These are phyloP conservation scores for Zelostemma sp. DNA, from an alignment of 1,140 invertebrate species.

Conservation along the genomic window DNA sequence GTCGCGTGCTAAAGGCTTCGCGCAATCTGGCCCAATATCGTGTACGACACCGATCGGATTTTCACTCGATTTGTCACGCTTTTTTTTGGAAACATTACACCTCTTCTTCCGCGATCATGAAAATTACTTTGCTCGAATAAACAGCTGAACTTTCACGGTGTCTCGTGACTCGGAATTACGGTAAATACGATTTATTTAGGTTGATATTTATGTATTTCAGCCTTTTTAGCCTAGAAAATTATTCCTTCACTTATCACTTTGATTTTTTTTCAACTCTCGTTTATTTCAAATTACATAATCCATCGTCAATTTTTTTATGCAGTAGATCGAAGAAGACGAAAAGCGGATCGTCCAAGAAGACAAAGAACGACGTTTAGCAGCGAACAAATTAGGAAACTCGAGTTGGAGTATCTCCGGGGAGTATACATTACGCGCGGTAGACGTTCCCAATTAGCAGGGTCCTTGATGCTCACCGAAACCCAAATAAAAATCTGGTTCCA, in stretches of 20 bases:
- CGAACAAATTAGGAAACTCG: slow-evolving; percentile 91
- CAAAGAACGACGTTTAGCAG: slow-evolving; percentile 95
- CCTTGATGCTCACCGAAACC: slow-evolving; percentile 87
- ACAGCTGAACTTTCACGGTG: neutral
- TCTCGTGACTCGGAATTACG: neutral
- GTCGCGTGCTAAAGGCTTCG: slow-evolving; percentile 50
- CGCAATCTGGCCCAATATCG: slow-evolving; percentile 37
- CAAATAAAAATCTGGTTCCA: slow-evolving; percentile 99
- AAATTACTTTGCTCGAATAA: neutral
- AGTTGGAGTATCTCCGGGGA: slow-evolving; percentile 89
- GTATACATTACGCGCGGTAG: slow-evolving; percentile 92
- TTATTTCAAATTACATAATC: neutral
- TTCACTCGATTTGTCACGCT: slow-evolving; percentile 38
- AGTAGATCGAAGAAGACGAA: slow-evolving; percentile 88
- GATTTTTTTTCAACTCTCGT: too few species aligned
- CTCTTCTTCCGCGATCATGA: neutral
- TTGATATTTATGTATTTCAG: neutral
- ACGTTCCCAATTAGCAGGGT: slow-evolving; percentile 88
- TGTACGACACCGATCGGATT: slow-evolving; percentile 39
- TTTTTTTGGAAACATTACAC: slow-evolving; percentile 12
- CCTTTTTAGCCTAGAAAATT: neutral
- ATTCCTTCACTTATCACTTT: neutral
- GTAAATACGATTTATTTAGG: neutral
- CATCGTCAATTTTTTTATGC: slow-evolving; percentile 40
- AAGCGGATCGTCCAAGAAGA: slow-evolving; percentile 86